Percentiles rank a stretch among this genome's conserved stretches.
Conservation (phyloP, 2,888 invertebrate species). For the Pristionchus mayeri region DNA sequence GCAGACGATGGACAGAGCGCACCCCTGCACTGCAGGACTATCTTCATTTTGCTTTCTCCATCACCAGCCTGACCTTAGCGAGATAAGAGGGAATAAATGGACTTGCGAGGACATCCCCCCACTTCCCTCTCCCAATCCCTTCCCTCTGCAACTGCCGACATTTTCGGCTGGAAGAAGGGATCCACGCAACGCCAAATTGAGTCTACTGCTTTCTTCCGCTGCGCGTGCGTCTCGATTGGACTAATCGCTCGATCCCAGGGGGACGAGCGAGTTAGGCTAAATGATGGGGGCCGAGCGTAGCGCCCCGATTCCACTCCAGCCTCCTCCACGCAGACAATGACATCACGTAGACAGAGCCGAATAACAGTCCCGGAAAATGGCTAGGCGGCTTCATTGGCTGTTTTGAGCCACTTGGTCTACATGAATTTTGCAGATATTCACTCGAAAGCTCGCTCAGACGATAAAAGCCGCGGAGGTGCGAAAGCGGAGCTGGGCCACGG, state of each 20-base stretch:
- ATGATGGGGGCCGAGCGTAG: constrained; percentile 8
- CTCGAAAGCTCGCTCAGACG: constrained; percentile 88
- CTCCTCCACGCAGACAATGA: not conserved
- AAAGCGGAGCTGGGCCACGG: constrained; percentile 67
- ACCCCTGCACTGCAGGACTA: too few relatives aligned
- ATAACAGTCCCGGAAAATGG: too few relatives aligned
- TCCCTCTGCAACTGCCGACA: not conserved
- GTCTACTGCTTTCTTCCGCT: not conserved
- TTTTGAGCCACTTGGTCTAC: not conserved
- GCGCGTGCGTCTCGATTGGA: not conserved
- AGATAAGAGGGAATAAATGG: too few relatives aligned
- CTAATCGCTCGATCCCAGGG: constrained; percentile 34
- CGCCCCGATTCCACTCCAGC: not conserved
- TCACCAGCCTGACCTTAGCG: too few relatives aligned
- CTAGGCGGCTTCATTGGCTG: not conserved
- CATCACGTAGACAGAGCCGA: not conserved
- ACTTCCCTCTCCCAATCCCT: not conserved
- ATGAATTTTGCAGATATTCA: constrained; percentile 80
- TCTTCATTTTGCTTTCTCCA: too few relatives aligned
- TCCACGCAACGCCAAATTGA: constrained; percentile 29
- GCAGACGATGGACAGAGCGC: too few relatives aligned
- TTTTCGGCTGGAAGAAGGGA: not conserved
- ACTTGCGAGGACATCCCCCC: too few relatives aligned
- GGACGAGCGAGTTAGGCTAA: constrained; percentile 1
- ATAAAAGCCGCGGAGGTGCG: constrained; percentile 87